phyloP scores from a whole-genome alignment of 2,113 vertebrate genomes.

The Coryphaenoides rupestris region DNA sequence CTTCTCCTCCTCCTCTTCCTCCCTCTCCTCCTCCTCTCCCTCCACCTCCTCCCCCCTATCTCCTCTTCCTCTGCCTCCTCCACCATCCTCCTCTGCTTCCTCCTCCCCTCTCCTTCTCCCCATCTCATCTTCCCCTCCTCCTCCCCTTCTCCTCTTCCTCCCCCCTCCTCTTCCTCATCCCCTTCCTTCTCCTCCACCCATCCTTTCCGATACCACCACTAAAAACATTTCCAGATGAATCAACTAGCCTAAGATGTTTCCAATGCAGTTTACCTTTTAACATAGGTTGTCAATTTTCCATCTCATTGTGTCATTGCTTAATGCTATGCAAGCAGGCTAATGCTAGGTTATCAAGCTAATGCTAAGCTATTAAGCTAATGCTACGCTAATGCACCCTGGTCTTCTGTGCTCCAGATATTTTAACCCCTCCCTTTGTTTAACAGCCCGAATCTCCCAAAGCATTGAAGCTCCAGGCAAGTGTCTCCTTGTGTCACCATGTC shows the following conservation, averaged over 20 bases:
- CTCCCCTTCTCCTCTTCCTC: background rate
- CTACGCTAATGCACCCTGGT: constrained; percentile 4
- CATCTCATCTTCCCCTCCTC: constrained; percentile 2
- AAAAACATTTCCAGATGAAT: background rate
- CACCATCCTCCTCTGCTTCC: constrained; percentile 64
- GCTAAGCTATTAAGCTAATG: constrained; percentile 2
- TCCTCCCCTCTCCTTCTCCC: background rate
- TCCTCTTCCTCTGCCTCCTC: constrained; percentile 75
- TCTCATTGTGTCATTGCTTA: background rate
- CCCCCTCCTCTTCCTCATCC: background rate
- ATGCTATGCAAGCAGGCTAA: constrained; percentile 4
- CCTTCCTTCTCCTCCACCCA: background rate
- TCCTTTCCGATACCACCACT: background rate
- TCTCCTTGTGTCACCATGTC: constrained; percentile 48
- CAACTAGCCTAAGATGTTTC: too few relatives aligned
- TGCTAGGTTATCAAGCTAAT: background rate
- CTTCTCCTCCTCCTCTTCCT: background rate
- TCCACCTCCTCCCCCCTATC: too few relatives aligned
- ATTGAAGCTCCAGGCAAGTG: constrained; percentile 94
- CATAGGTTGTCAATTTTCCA: background rate
- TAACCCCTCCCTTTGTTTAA: constrained; percentile 84
- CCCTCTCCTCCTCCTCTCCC: background rate
- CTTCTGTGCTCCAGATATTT: constrained; percentile 47
- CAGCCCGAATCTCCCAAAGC: constrained; percentile 93
- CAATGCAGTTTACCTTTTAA: too few relatives aligned